phyloP scores from a whole-genome alignment of 2,113 vertebrate genomes.

The Lophura nycthemera region DNA sequence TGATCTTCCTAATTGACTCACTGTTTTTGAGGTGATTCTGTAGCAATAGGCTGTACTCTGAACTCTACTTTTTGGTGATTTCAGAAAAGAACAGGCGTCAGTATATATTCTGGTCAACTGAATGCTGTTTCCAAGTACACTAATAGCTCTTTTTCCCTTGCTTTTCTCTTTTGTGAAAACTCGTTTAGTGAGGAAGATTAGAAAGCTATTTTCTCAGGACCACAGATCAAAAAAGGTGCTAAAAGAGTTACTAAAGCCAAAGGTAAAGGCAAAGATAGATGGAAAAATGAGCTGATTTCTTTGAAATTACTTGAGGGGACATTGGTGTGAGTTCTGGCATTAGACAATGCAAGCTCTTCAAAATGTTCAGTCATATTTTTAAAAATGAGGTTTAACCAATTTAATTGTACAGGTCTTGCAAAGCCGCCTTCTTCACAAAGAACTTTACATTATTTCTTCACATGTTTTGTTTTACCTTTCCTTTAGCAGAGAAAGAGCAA shows the following conservation, averaged over 20 bases:
- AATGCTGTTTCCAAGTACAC: not conserved
- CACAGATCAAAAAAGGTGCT: not conserved
- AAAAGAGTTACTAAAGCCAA: not conserved
- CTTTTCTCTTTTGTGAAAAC: not conserved
- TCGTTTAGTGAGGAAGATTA: not conserved
- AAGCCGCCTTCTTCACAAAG: not conserved
- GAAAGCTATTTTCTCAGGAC: not conserved
- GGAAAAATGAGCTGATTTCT: not conserved
- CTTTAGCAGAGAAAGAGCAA: constrained; percentile 88
- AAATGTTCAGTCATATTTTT: not conserved
- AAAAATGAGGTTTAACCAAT: not conserved
- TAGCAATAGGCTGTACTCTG: not conserved
- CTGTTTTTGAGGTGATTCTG: not conserved
- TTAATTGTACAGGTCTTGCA: not conserved
- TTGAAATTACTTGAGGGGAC: not conserved
- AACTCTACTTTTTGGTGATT: not conserved
- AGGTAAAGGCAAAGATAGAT: not conserved
- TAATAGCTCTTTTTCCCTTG: not conserved
- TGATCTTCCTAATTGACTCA: not conserved
- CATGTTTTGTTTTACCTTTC: not conserved
- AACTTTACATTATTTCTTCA: not conserved
- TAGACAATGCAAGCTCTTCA: not conserved
- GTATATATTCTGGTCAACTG: not conserved
- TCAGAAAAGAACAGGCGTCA: not conserved
- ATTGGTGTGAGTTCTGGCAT: not conserved